Evolutionary conservation across 2,113 vertebrate species (phyloP), one percentile per base, ranked within the genome.

Genomic region (Synodontis membranacea): DNA sequence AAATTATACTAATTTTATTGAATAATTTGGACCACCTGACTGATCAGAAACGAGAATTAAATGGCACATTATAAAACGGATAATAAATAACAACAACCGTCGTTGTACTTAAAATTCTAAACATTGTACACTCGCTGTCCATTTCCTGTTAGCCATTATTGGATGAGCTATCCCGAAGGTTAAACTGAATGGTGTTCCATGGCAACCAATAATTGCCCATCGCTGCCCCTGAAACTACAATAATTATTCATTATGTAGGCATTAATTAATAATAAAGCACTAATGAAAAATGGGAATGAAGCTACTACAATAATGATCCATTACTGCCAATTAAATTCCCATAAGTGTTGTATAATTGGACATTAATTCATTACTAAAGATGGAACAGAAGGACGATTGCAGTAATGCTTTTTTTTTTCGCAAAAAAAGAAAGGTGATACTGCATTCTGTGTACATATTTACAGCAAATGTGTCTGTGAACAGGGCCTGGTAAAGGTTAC

Each of bases 231-330:
- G 56, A 80, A 80, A 11, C 8, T 80, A 56, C 14, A 56, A 80
- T 37, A 56, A 80, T 80, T 56, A 11, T 39, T 80, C 52, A 80
- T 56, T 37, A 56, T 39, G 34, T 39, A 56, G 34, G 6, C 78
- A 80, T 80, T 37, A 80, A 56, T 79, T 54, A 79, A 34, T 50
- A 37, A 56, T 39, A 80, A 80, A 80, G 25, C 39, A 39, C 78
- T 56, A 25, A 80, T 56, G 78, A 80, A 21, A 56, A 39, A 39
- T 39, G 34, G 31, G 34, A 31, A 56, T 37, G 78, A 54, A 34
- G 48, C 48, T 34, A 34, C 48, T 10, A 8, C 19, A 80, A 80
- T 31, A 39, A 56, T 54, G 48, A 56, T 52, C n/a, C 76, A 80
- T 80, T 80, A 56, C 1, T 15, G 34, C 50, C 31, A 56, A 14